Percentiles rank a stretch among this genome's conserved stretches.
Evolutionary conservation across 2,797 vertebrate species (phyloP).

Genomic region (Momotus momota): DNA sequence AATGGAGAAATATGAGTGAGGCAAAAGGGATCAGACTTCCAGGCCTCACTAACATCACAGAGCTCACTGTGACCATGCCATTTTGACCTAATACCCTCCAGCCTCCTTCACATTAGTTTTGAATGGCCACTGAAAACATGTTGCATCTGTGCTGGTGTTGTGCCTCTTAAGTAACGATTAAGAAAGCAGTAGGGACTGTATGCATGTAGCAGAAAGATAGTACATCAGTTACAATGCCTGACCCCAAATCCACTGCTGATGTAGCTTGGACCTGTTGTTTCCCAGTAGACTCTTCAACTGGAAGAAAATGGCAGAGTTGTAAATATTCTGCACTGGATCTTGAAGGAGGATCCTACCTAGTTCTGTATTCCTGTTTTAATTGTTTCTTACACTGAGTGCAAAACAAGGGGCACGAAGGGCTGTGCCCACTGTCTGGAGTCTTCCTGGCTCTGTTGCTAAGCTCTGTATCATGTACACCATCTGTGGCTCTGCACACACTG

Average conservation of each 20-base stretch:
- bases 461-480: neutral
- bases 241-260: neutral
- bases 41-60: fast-evolving
- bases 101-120: neutral
- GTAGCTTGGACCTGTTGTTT: neutral
- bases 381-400: neutral
- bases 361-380: neutral
- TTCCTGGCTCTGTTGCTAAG: neutral
- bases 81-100: fast-evolving
- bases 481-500: neutral
- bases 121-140: fast-evolving
- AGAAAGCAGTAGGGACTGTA: neutral
- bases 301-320: neutral
- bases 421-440: neutral
- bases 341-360: neutral
- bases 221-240: neutral
- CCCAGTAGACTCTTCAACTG: neutral
- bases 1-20: neutral
- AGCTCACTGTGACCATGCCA: fast-evolving
- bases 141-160: neutral
- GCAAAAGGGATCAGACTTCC: neutral
- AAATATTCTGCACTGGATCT: neutral
- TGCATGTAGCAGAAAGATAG: neutral
- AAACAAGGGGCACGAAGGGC: neutral
- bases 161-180: neutral